Conservation (phyloP, 2,113 vertebrate genomes). For the Panurus biarmicus region DNA sequence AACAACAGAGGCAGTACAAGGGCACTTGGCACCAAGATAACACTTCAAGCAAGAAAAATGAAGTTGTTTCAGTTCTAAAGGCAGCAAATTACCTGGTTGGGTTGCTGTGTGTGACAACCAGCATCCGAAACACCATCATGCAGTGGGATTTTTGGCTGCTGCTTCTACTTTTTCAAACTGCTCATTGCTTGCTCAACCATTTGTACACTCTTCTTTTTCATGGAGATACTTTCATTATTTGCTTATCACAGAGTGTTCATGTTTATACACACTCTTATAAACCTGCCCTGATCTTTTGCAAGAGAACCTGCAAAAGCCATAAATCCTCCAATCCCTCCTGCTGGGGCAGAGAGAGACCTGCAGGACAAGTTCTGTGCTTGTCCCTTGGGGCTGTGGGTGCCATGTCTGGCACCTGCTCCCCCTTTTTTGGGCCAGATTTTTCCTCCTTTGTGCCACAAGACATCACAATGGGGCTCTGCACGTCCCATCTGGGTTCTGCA, state of each 20-base stretch:
- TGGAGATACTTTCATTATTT: not conserved
- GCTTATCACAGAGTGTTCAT: not conserved
- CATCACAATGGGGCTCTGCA: rapidly evolving
- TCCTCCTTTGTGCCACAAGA: rapidly evolving
- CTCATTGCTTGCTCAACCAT: constrained; percentile 14
- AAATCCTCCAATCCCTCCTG: rapidly evolving
- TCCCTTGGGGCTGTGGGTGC: too few species aligned
- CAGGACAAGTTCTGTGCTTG: not conserved
- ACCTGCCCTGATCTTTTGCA: not conserved
- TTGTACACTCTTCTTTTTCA: not conserved
- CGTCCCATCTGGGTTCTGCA: rapidly evolving
- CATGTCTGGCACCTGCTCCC: not conserved
- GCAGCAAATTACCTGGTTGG: constrained; percentile 46
- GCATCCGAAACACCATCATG: not conserved
- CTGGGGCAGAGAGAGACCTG: not conserved
- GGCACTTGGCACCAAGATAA: constrained; percentile 2
- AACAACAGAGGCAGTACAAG: not conserved
- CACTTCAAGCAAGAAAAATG: constrained; percentile 28
- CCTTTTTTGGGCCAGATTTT: not conserved
- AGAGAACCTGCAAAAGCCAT: not conserved
- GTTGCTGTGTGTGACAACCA: not conserved
- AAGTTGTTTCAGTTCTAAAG: constrained; percentile 35
- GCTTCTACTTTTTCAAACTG: not conserved
- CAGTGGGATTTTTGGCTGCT: not conserved
- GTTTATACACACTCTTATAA: not conserved